A percentile compares a stretch with the other conserved stretches of the same genome.
Conservation (phyloP, 37 sponge, comb jelly and placozoan species). For the Amphimedon queenslandica region DNA sequence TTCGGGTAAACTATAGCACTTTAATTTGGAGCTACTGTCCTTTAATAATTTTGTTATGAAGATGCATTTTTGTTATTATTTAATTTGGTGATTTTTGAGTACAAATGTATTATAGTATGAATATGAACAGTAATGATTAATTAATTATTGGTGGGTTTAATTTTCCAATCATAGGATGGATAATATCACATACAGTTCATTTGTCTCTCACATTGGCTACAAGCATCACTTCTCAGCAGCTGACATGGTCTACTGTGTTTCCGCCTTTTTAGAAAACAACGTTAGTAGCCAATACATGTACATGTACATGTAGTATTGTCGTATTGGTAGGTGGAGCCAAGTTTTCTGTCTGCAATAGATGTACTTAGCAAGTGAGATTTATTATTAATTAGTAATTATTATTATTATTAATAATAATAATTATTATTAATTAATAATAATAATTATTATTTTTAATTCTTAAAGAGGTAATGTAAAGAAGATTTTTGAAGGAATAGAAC, state of each 20-base stretch:
- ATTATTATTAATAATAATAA: too few species aligned
- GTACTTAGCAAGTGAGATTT: too few species aligned
- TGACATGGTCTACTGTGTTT: conserved; percentile 54
- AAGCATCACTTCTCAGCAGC: conserved; percentile 68
- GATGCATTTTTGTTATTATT: too few species aligned
- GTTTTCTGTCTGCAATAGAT: too few species aligned
- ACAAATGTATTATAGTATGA: background rate
- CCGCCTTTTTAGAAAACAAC: conserved; percentile 55
- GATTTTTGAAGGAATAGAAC: conserved; percentile 42
- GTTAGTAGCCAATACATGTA: conserved; percentile 33
- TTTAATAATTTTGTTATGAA: background rate
- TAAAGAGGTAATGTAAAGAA: conserved; percentile 45
- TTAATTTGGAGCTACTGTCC: background rate
- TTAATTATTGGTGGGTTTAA: too few species aligned
- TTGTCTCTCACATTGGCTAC: conserved; percentile 88
- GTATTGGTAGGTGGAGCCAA: background rate
- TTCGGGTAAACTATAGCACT: conserved; percentile 15
- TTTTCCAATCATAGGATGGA: conserved; percentile 68
- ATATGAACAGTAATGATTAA: background rate
- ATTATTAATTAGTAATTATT: too few species aligned
- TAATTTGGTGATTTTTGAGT: background rate
- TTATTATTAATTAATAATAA: background rate
- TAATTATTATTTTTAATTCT: background rate
- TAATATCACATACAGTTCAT: conserved; percentile 84
- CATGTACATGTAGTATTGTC: background rate